These are phyloP conservation scores for Lithophane ornitopus DNA, from an alignment of 2,888 invertebrate species.

Conservation along the genomic window DNA sequence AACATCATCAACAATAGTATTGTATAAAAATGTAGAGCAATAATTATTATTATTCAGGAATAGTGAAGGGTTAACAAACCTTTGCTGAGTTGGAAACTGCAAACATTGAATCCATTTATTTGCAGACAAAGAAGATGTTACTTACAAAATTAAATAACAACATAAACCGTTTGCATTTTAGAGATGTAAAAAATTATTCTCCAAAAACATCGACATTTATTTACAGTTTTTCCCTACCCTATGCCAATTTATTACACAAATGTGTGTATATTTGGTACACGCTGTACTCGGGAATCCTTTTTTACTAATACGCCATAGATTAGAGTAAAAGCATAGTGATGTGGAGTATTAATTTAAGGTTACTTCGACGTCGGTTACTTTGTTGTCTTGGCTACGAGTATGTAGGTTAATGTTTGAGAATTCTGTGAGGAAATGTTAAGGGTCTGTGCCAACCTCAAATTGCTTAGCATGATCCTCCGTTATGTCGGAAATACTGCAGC, in stretches of 20 bases:
- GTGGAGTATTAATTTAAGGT: constrained; percentile 60
- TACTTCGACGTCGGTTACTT: constrained; percentile 22
- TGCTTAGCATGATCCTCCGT: too few species aligned
- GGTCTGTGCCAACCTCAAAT: too few species aligned
- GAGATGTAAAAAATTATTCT: too few species aligned
- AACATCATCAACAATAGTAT: neutral
- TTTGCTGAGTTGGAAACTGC: neutral
- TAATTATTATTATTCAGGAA: neutral
- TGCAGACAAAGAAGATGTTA: neutral
- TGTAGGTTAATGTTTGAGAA: constrained; percentile 17
- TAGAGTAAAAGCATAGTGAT: constrained; percentile 75
- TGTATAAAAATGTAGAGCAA: neutral
- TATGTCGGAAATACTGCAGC: too few species aligned
- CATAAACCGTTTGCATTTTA: neutral
- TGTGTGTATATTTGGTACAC: constrained; percentile 69
- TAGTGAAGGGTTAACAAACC: neutral
- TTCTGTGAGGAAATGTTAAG: constrained; percentile 9
- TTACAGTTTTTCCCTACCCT: constrained; percentile 37
- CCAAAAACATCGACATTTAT: constrained; percentile 49
- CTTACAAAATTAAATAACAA: neutral
- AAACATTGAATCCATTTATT: neutral
- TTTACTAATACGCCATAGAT: constrained; percentile 70
- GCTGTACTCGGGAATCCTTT: constrained; percentile 68
- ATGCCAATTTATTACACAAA: constrained; percentile 76
- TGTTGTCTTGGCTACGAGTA: constrained; percentile 14